phyloP scores from a whole-genome alignment of 37 sponge, comb jelly and placozoan genomes.

The Chondrilla cf. caribensis region DNA sequence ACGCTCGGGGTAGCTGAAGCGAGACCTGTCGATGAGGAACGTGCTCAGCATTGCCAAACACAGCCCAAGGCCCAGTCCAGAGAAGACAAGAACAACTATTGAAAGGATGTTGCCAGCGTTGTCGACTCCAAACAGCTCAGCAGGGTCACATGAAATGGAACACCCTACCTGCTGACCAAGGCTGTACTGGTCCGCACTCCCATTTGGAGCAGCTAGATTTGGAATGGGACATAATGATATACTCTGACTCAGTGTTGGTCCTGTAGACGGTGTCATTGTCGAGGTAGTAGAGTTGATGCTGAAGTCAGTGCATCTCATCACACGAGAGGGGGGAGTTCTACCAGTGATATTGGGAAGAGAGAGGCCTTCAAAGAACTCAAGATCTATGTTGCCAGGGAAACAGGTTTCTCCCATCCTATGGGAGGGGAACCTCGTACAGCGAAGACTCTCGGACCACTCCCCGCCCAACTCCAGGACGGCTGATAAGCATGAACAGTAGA shows the following conservation, averaged over 20 bases:
- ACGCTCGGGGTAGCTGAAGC: slow-evolving; percentile 89
- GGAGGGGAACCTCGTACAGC: slow-evolving; percentile 20
- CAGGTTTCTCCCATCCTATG: not conserved
- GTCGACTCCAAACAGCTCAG: not conserved
- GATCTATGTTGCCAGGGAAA: too few species aligned
- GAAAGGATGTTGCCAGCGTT: not conserved
- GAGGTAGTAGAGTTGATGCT: not conserved
- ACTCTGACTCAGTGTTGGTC: not conserved
- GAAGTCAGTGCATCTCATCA: not conserved
- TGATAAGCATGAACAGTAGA: slow-evolving; percentile 11
- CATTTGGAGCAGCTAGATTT: not conserved
- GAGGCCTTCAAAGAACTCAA: too few species aligned
- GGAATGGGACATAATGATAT: not conserved
- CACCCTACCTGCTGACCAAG: not conserved
- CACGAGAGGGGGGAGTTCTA: not conserved
- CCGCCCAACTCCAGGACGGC: not conserved
- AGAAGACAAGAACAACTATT: slow-evolving; percentile 44
- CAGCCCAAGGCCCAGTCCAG: slow-evolving; percentile 60
- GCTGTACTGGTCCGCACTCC: not conserved
- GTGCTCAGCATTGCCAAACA: slow-evolving; percentile 79
- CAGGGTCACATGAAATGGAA: not conserved
- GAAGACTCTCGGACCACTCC: slow-evolving; percentile 56
- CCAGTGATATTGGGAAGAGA: not conserved
- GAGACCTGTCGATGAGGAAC: slow-evolving; percentile 75
- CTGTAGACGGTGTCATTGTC: not conserved